phyloP scores from a whole-genome alignment of 2,888 invertebrate genomes.

The Harmothoe impar region DNA sequence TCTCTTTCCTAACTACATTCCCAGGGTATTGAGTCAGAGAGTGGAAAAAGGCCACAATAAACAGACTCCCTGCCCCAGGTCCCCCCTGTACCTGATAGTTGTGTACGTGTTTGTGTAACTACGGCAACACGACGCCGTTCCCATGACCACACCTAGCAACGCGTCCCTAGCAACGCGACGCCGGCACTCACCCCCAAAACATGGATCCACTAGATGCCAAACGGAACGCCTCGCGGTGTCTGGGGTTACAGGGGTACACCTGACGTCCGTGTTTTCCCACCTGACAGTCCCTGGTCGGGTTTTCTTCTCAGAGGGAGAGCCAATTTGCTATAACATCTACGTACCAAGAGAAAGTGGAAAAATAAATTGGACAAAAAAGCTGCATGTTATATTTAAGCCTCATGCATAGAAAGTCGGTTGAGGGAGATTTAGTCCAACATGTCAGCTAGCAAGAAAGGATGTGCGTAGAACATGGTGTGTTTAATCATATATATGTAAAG shows the following conservation, averaged over 20 bases:
- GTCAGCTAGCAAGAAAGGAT: too few species aligned
- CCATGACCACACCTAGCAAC: constrained; percentile 56
- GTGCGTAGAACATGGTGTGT: too few species aligned
- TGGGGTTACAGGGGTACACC: neutral
- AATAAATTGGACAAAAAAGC: neutral
- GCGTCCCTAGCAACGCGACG: constrained; percentile 10
- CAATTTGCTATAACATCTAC: neutral
- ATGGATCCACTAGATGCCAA: neutral
- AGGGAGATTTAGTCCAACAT: too few species aligned
- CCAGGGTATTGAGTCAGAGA: constrained; percentile 15
- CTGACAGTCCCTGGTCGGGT: neutral
- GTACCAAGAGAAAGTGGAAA: neutral
- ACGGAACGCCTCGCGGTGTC: neutral
- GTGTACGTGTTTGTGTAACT: neutral
- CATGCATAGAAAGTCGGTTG: too few species aligned
- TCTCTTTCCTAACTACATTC: neutral
- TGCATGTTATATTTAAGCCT: too few species aligned
- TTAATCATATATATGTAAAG: too few species aligned
- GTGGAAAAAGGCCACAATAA: constrained; percentile 37
- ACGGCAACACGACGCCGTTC: neutral
- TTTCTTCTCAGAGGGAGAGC: neutral
- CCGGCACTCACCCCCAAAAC: neutral
- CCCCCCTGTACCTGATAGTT: constrained; percentile 11
- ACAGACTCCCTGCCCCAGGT: neutral
- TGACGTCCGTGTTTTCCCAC: neutral